phyloP scores from a whole-genome alignment of 2,113 vertebrate genomes.

The Psittacula cyanocephala region DNA sequence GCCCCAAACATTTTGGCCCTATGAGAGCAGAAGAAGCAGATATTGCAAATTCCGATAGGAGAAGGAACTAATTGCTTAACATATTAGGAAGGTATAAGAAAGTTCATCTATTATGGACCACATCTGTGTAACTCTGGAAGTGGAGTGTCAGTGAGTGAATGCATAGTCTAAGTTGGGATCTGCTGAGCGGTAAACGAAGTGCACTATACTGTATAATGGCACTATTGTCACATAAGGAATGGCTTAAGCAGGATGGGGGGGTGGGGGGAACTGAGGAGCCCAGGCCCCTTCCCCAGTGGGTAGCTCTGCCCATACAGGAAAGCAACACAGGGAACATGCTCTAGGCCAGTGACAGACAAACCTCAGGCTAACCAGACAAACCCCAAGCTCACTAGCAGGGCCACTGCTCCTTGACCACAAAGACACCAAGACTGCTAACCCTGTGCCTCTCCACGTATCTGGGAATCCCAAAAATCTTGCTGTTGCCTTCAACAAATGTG shows the following conservation, averaged over 20 bases:
- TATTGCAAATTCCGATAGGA: background rate
- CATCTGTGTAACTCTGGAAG: background rate
- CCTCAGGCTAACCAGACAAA: background rate
- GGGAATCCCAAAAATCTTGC: background rate
- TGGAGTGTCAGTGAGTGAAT: accelerated
- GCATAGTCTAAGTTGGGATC: background rate
- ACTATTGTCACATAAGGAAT: background rate
- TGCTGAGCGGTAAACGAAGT: background rate
- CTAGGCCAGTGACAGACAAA: background rate
- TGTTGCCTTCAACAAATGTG: background rate
- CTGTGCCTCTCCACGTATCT: background rate
- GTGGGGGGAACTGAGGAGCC: background rate
- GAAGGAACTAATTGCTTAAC: background rate
- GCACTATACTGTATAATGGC: background rate
- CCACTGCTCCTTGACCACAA: background rate
- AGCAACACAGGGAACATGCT: background rate
- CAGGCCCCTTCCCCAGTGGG: background rate
- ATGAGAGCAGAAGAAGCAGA: background rate
- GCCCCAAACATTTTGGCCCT: background rate
- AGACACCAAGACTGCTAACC: background rate
- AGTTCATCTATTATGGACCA: background rate
- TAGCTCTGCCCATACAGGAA: background rate
- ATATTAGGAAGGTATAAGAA: background rate
- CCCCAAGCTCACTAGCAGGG: background rate
- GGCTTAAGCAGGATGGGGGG: background rate